Conservation (phyloP, 2,888 invertebrate species). For the Eupithecia abbreviata region DNA sequence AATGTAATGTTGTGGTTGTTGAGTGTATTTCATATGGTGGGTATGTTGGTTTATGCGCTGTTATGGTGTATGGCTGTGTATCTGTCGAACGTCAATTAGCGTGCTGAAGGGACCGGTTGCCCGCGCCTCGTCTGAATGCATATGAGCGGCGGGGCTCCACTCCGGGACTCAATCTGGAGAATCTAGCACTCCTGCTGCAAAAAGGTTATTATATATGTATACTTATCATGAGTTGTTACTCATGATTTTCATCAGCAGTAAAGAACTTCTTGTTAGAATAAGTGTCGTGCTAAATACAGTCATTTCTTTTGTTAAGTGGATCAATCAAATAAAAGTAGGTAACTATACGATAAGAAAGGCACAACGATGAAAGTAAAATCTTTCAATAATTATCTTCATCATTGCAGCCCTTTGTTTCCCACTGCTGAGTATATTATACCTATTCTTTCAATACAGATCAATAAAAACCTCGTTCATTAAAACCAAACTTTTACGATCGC, state of each 20-base stretch:
- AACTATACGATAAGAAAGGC: not conserved
- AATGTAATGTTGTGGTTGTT: conserved; percentile 56
- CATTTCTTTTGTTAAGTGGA: not conserved
- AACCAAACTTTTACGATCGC: not conserved
- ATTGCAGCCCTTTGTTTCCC: not conserved
- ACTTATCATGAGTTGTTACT: no score
- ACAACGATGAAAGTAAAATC: not conserved
- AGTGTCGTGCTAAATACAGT: not conserved
- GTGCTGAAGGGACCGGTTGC: conserved; percentile 69
- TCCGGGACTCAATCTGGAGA: conserved; percentile 51
- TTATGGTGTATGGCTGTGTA: conserved; percentile 49
- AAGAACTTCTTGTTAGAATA: conserved; percentile 10
- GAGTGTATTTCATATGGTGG: conserved; percentile 54
- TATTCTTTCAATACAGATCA: not conserved
- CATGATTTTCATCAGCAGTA: conserved; percentile 27
- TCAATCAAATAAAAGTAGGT: not conserved
- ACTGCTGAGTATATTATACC: not conserved
- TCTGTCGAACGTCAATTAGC: conserved; percentile 78
- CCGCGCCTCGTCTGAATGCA: conserved; percentile 61
- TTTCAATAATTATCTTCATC: not conserved
- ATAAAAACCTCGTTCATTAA: not conserved
- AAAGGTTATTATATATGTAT: conserved; percentile 36
- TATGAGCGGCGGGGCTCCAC: conserved; percentile 57
- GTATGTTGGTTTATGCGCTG: conserved; percentile 52
- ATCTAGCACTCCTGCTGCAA: conserved; percentile 54